Base-by-base conservation (phyloP, 2,797 vertebrate genomes). In the Adrianichthys oophorus region DNA sequence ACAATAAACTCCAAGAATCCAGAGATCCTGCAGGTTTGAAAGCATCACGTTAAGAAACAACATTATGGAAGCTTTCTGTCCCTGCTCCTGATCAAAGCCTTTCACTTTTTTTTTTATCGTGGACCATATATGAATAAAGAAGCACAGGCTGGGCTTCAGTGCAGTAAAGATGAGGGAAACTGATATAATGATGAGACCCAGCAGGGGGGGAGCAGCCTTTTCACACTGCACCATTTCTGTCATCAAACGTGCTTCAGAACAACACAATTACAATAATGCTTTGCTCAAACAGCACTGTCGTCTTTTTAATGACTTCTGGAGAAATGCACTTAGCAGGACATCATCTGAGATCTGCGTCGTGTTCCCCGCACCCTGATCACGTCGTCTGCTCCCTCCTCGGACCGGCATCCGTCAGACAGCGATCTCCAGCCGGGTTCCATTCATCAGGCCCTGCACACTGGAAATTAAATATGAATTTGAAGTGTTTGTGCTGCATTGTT, bases 321-420 rank as follows among this genome's bases (percentile, higher is more conserved):
- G 60, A 24, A 68, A 68, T 77, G 73, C 68, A 80, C 84, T 89
- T 87, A 80, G 68, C 64, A 24, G 77, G 56, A 64, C 17, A 65
- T 80, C 56, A 69, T 78, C 72, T 76, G 62, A 79, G 71, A 63
- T 41, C 72, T 62, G 75, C 15, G 62, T 40, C 10, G 45, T 48
- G 64, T 73, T 71, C 55, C 82, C 72, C 71, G 41, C 52, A 54
- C 37, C n/a, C 59, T 53, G 41, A 52, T 72, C 41, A 41, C 21
- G 15, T 16, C 66, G 32, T 8, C 19, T 5, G 23, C 43, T 41
- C 5, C 18, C 19, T 29, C 21, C 41, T 43, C 47, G 21, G 23
- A 65, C 54, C 5, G 18, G 2, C 46, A 67, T 13, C 41, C 29
- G 49, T 41, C 44, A 44, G 57, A 45, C 15, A 6, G 37, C 2